Evolutionary conservation across 2,888 invertebrate genomes (phyloP).

Genomic region (Mesorhabditis spiculigera): DNA sequence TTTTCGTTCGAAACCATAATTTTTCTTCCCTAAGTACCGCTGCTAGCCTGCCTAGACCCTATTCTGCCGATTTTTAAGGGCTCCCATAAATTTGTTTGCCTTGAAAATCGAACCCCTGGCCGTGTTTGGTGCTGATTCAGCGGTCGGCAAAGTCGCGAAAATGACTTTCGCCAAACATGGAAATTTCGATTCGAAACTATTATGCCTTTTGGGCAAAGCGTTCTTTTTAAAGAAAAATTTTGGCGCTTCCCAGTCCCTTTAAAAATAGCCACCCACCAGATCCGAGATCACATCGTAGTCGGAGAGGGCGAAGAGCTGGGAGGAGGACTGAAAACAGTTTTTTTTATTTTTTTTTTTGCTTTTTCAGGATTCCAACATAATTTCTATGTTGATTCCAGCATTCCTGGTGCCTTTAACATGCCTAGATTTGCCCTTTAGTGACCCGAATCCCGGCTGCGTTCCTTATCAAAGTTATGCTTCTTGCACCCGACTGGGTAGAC

Average conservation of each 20-base stretch:
- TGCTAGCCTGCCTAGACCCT: too few species aligned
- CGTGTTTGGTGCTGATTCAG: too few species aligned
- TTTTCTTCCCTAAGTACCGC: too few species aligned
- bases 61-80: too few species aligned
- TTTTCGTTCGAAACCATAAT: background rate
- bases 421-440: background rate
- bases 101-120: too few species aligned
- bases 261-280: constrained; percentile 20
- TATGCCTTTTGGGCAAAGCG: too few species aligned
- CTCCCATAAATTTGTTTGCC: too few species aligned
- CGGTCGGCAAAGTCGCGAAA: too few species aligned
- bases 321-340: constrained; percentile 73
- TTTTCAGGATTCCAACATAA: background rate
- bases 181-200: too few species aligned
- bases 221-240: too few species aligned
- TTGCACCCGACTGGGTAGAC: background rate
- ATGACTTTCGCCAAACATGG: too few species aligned
- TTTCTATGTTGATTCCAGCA: background rate
- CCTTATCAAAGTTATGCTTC: background rate
- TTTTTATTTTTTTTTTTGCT: background rate
- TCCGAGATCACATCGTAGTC: constrained; percentile 77
- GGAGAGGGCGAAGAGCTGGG: constrained; percentile 82
- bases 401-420: background rate
- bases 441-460: background rate
- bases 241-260: too few species aligned